Percentiles rank a stretch among this genome's conserved stretches.
These are phyloP conservation scores for Okapia johnstoni DNA, from an alignment of 2,113 vertebrate species.

Conservation along the genomic window DNA sequence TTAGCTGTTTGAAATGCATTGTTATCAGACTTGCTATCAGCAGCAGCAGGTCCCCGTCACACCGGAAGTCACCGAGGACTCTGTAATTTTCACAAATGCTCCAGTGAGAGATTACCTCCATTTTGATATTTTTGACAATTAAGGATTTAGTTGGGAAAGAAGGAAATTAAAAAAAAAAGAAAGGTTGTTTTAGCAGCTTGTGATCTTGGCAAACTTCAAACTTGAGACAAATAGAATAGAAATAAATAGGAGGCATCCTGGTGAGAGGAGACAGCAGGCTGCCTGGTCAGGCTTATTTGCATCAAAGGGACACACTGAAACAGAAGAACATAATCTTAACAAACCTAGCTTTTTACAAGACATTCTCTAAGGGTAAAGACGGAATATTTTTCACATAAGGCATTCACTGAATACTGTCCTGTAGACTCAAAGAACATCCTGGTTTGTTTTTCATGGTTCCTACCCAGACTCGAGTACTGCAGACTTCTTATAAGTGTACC, in stretches of 20 bases:
- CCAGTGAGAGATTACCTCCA: slow-evolving; percentile 18
- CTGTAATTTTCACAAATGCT: slow-evolving; percentile 47
- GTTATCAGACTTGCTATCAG: slow-evolving; percentile 42
- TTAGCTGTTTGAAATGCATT: slow-evolving; percentile 42
- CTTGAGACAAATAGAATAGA: not conserved
- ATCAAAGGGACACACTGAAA: not conserved
- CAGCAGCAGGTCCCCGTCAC: slow-evolving; percentile 40
- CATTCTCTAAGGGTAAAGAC: not conserved
- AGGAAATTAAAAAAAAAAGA: slow-evolving; percentile 49
- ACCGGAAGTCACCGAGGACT: slow-evolving; percentile 33
- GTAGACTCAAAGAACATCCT: not conserved
- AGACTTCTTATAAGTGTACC: not conserved
- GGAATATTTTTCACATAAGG: not conserved
- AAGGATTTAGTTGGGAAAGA: slow-evolving; percentile 21
- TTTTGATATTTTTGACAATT: slow-evolving; percentile 35
- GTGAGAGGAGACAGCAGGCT: not conserved
- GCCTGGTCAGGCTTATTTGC: not conserved
- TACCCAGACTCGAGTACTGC: not conserved
- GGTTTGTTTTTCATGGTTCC: not conserved
- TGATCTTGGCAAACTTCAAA: slow-evolving; percentile 45
- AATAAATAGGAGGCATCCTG: not conserved
- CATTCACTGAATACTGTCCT: not conserved
- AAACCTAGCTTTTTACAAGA: not conserved
- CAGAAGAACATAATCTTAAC: not conserved
- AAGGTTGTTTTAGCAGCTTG: slow-evolving; percentile 3